Evolutionary conservation across 2,797 vertebrate species (phyloP).

Genomic region (Ctenosaura bakeri): DNA sequence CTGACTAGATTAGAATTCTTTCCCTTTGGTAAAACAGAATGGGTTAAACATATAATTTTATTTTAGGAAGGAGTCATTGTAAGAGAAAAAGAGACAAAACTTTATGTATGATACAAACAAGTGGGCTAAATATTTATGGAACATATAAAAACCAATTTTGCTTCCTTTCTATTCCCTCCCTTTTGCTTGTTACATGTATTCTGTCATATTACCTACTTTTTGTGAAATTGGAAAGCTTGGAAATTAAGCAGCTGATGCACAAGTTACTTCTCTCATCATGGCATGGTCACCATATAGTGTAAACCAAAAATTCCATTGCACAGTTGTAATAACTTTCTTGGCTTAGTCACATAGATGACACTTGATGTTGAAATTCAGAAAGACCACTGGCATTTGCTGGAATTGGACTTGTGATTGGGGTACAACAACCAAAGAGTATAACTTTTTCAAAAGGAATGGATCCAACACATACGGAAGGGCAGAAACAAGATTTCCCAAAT

Average conservation of each 20-base stretch:
- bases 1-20: constrained; percentile 20
- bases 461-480: no score
- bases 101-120: constrained; percentile 17
- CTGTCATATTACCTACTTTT: not conserved
- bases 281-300: not conserved
- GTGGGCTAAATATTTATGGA: not conserved
- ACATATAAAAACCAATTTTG: constrained; percentile 5
- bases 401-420: no score
- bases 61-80: fast-evolving
- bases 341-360: not conserved
- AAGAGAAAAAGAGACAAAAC: not conserved
- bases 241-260: not conserved
- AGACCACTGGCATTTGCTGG: no score
- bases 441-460: no score
- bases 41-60: not conserved
- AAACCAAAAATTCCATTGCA: not conserved
- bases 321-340: not conserved
- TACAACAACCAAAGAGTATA: no score
- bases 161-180: not conserved
- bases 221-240: no score
- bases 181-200: not conserved
- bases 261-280: not conserved
- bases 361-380: not conserved
- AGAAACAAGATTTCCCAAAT: no score
- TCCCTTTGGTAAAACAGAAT: constrained; percentile 22